Evolutionary conservation across 2,797 vertebrate genomes (phyloP), one percentile per base, ranked within the genome.

Genomic region (Phaenicophaeus curvirostris): DNA sequence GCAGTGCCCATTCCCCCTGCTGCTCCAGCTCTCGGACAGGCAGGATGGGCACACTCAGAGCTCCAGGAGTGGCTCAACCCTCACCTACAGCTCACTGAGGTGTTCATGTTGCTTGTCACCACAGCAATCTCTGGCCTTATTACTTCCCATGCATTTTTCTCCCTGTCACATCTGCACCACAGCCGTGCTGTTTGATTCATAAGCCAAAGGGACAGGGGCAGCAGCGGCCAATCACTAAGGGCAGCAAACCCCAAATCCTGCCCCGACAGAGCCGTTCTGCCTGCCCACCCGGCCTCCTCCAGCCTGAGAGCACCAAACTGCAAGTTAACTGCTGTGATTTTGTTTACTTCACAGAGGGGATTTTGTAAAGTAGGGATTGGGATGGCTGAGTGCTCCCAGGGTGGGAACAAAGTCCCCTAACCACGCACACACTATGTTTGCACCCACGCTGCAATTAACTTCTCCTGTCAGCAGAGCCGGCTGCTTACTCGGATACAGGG

Each of bases 201-300:
- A 27, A 59, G 83, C 21, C 37, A 30, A 63, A 23, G 54, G 1
- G 5, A 50, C 5, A 6, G 8, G 50, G 71, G 16, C 7, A 33
- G 4, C 27, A n/a, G 37, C 2, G 5, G n/a, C 39, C 4, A 1
- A 1, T 28, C 21, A 30, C 51, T 14, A 19, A 27, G 35, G 41
- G 48, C 24, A 48, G 24, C 37, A 25, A 28, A 46, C 46, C 46
- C 46, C 46, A 46, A 46, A 46, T 59, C 28, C 67, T 11, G 18
- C 62, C 39, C 44, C 46, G n/a, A 20, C 25, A 6, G 11, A 48
- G 74, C 53, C 19, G 13, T 35, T 50, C 58, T 33, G 31, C 63
- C 41, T 20, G 21, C 35, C 41, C 18, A 5, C n/a, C 31, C 53
- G 2, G 24, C 15, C 6, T 20, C 66, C 63, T 24, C 65, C 59